Evolutionary conservation across 2,888 invertebrate genomes (phyloP), one percentile per base, ranked within the genome.

Genomic region (Invenusta paracnida): DNA sequence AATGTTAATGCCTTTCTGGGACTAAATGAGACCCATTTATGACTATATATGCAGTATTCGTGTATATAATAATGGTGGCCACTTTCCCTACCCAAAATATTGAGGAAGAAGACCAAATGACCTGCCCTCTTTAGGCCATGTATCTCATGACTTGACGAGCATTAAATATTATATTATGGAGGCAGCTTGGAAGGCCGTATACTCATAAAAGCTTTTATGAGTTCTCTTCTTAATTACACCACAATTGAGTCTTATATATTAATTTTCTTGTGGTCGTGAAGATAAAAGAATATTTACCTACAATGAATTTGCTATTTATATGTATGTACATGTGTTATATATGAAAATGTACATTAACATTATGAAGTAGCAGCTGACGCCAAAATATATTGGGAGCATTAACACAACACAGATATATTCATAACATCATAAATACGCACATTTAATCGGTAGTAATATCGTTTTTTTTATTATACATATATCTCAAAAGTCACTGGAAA

Each of bases 81-180:
- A n/a, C n/a, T n/a, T n/a, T n/a, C n/a, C n/a, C n/a, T n/a, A n/a
- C n/a, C n/a, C 48, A 48, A 48, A 48, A 11, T 48, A 17, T 48
- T 48, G 48, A 48, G 17, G 48, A 11, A n/a, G n/a, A n/a, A n/a
- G n/a, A n/a, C n/a, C n/a, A 73, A 73, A 73, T 73, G 73, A 73
- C 73, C 73, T n/a, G 27, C 73, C 73, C 73, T 73, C 73, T 73
- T 73, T 73, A 23, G 73, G 73, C 73, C 73, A 73, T 73, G 73
- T 73, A 13, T 25, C 73, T 13, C 5, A 73, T 5, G 25, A 23
- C 27, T 73, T 73, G 27, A 73, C 73, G 27, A 73, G 25, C 73
- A 73, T 73, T 73, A 73, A 73, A 48, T 48, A 17, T 48, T 5
- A 48, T n/a, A n/a, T n/a, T n/a, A n/a, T n/a, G 48, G 48, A 48